Percentiles rank a stretch among this genome's conserved stretches.
phyloP scores from a whole-genome alignment of 2,113 vertebrate species.

The Amphiprion ocellaris region DNA sequence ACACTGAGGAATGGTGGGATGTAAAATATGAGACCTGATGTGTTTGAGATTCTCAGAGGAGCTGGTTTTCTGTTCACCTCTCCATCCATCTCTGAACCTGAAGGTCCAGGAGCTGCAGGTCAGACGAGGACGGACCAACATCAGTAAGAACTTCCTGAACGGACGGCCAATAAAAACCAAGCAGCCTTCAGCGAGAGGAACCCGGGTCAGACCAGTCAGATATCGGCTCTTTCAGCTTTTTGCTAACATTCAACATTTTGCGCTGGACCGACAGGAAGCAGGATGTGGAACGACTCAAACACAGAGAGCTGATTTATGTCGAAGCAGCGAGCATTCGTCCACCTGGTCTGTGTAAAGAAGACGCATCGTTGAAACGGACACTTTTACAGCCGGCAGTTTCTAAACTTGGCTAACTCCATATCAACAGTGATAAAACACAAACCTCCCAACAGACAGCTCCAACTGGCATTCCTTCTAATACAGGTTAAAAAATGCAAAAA shows the following conservation, averaged over 20 bases:
- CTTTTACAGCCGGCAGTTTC: conserved; percentile 47
- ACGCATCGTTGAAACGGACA: conserved; percentile 26
- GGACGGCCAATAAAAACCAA: conserved; percentile 42
- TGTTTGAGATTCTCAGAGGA: conserved; percentile 22
- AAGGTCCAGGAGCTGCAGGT: conserved; percentile 51
- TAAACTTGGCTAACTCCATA: conserved; percentile 49
- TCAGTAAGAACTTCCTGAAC: conserved; percentile 44
- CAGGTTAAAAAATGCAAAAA: not conserved
- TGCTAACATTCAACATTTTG: conserved; percentile 45
- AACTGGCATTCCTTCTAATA: not conserved
- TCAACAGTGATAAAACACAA: conserved; percentile 41
- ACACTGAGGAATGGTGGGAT: conserved; percentile 46
- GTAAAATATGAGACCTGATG: conserved; percentile 18
- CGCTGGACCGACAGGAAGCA: conserved; percentile 58
- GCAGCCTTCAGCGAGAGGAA: conserved; percentile 13
- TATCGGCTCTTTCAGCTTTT: conserved; percentile 36
- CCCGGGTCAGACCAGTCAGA: conserved; percentile 21
- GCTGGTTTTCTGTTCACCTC: conserved; percentile 29
- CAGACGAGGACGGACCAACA: conserved; percentile 61
- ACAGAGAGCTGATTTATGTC: conserved; percentile 54
- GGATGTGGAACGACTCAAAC: conserved; percentile 60
- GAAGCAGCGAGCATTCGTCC: conserved; percentile 22
- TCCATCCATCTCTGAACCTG: conserved; percentile 32
- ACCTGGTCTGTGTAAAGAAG: conserved; percentile 61
- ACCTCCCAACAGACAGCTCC: conserved; percentile 11